Evolutionary conservation across 2,797 vertebrate species (phyloP), one percentile per base, ranked within the genome.

Genomic region (Alectoris magna): DNA sequence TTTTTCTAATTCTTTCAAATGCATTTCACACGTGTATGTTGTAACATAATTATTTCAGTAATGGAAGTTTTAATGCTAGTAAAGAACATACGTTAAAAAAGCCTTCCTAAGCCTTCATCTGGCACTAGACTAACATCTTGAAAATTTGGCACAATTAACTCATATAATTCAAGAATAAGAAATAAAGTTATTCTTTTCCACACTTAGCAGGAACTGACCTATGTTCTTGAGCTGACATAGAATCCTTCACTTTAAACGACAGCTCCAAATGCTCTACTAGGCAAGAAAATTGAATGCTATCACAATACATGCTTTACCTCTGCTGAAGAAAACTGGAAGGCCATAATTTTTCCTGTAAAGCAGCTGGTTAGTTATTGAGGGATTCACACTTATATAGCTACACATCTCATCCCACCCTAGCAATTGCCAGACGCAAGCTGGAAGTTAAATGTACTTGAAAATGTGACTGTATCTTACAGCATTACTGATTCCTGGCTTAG

Each of bases 141-240:
- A 90, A 87, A 38, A 86, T 90, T 87, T 95, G 89, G 41, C 68
- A 91, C 48, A 81, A 80, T 63, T 87, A 87, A 77, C 38, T 88
- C 3, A 26, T 11, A 72, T 78, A 76, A 84, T 73, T 91, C 64
- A 90, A 78, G 36, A 93, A 63, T 91, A 91, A 89, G 46, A 88
- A 13, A 67, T 89, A 46, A 89, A 91, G 60, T 73, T 51, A 81
- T 87, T 93, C 5, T 87, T 82, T 34, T 84, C 27, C 55, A 66
- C 8, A 14, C n/a, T 18, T 88, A 68, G 84, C 77, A 84, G 64
- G 71, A 66, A 55, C 22, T 88, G 36, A 70, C 62, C 69, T 43
- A 84, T 51, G 26, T 73, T 93, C 74, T 68, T 90, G 83, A 84
- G 77, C 72, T 91, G 85, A 80, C 71, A 72, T 75, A 82, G 39